Conservation (phyloP, 2,797 vertebrate genomes). For the Pseudomugil gertrudae region DNA sequence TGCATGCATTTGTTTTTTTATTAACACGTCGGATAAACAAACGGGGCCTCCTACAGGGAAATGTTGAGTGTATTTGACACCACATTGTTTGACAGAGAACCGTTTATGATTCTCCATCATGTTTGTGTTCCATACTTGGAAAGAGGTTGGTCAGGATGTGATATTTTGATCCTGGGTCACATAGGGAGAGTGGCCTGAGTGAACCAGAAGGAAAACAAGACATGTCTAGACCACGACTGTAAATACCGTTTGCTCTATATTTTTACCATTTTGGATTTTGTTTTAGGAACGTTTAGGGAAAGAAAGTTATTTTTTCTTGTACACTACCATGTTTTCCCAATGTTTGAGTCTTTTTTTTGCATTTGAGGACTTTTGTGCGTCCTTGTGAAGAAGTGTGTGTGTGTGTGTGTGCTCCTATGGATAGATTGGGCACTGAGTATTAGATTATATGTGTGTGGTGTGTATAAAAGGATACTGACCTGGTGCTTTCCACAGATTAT, state of each 20-base stretch:
- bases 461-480: slow-evolving; percentile 59
- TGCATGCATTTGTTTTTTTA: background rate
- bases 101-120: slow-evolving; percentile 52
- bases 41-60: slow-evolving; percentile 28
- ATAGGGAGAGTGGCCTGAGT: slow-evolving; percentile 44
- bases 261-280: slow-evolving; percentile 34
- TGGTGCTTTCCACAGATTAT: slow-evolving; percentile 68
- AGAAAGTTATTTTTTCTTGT: background rate
- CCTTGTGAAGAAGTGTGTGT: background rate
- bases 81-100: slow-evolving; percentile 43
- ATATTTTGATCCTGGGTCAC: slow-evolving; percentile 70
- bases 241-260: slow-evolving; percentile 58
- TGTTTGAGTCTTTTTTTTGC: slow-evolving; percentile 7
- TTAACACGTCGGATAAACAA: slow-evolving; percentile 29
- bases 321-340: background rate
- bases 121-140: slow-evolving; percentile 65
- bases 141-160: slow-evolving; percentile 44
- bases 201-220: slow-evolving; percentile 57
- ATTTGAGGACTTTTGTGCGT: background rate
- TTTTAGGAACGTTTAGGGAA: slow-evolving; percentile 12
- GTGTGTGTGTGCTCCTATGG: slow-evolving; percentile 22
- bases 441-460: slow-evolving; percentile 50
- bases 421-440: slow-evolving; percentile 41
- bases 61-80: slow-evolving; percentile 20
- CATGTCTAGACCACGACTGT: slow-evolving; percentile 58